These are phyloP conservation scores for Hydraecia micacea DNA, from an alignment of 2,888 invertebrate genomes.

Conservation along the genomic window DNA sequence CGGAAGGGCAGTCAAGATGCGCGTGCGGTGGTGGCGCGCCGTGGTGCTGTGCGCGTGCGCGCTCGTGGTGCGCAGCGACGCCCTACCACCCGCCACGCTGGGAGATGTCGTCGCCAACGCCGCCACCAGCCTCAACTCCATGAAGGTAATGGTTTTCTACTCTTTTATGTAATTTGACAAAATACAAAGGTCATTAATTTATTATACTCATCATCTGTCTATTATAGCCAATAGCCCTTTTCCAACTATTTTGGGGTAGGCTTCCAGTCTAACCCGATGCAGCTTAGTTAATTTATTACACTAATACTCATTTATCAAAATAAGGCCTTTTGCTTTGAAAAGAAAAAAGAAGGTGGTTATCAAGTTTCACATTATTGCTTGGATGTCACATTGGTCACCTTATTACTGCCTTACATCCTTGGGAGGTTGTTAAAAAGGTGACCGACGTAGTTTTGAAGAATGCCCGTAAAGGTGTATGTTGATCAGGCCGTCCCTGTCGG, in stretches of 20 bases:
- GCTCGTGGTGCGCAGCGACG: constrained; percentile 77
- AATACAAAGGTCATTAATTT: background rate
- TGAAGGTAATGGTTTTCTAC: constrained; percentile 80
- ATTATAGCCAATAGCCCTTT: too few relatives aligned
- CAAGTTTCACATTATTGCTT: background rate
- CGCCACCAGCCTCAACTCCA: constrained; percentile 87
- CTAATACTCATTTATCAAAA: background rate
- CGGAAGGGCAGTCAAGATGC: constrained; percentile 71
- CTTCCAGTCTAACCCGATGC: too few relatives aligned
- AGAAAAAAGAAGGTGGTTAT: background rate
- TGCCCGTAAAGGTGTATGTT: background rate
- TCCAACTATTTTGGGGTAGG: too few relatives aligned
- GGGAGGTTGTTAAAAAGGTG: background rate
- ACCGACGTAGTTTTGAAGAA: background rate
- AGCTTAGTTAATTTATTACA: too few relatives aligned
- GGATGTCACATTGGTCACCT: background rate
- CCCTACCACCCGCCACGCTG: constrained; percentile 86
- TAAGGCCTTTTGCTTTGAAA: background rate
- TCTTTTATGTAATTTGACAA: background rate
- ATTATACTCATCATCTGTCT: too few relatives aligned
- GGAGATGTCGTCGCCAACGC: constrained; percentile 88
- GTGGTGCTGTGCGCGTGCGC: constrained; percentile 79
- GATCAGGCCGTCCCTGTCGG: background rate
- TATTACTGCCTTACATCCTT: background rate
- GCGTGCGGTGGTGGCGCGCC: constrained; percentile 80